Evolutionary conservation across 2,888 invertebrate species (phyloP).

Genomic region (Sarcophaga subvicina): DNA sequence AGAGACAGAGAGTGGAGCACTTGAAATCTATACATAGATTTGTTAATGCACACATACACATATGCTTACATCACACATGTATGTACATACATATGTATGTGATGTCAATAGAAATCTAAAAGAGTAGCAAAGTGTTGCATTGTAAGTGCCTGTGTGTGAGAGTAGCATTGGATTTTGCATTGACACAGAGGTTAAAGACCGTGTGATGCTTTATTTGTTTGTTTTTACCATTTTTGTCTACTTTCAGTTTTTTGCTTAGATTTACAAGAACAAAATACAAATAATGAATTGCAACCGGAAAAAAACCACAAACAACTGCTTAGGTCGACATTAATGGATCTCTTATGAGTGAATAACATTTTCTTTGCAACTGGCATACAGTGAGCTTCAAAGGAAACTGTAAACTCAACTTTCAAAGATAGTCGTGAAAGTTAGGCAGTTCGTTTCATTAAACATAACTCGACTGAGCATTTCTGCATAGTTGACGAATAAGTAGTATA

Average conservation of each 20-base stretch:
- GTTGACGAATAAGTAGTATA: too few relatives aligned
- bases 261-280: constrained; percentile 18
- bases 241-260: background rate
- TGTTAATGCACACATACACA: background rate
- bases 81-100: background rate
- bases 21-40: background rate
- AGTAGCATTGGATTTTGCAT: constrained; percentile 73
- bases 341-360: too few relatives aligned
- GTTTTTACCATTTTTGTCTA: background rate
- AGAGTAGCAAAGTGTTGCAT: background rate
- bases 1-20: background rate
- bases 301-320: background rate
- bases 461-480: too few relatives aligned
- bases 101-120: background rate
- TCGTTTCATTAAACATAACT: too few relatives aligned
- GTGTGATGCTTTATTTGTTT: constrained; percentile 61
- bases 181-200: constrained; percentile 75
- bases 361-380: too few relatives aligned
- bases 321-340: too few relatives aligned
- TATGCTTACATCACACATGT: background rate
- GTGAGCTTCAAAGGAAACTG: too few relatives aligned
- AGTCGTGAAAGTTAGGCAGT: too few relatives aligned
- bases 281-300: background rate
- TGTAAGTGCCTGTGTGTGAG: constrained; percentile 51
- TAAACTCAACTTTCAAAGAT: too few relatives aligned